Conservation (phyloP, 1,140 invertebrate species). For the Pachypeltis micranthus region DNA sequence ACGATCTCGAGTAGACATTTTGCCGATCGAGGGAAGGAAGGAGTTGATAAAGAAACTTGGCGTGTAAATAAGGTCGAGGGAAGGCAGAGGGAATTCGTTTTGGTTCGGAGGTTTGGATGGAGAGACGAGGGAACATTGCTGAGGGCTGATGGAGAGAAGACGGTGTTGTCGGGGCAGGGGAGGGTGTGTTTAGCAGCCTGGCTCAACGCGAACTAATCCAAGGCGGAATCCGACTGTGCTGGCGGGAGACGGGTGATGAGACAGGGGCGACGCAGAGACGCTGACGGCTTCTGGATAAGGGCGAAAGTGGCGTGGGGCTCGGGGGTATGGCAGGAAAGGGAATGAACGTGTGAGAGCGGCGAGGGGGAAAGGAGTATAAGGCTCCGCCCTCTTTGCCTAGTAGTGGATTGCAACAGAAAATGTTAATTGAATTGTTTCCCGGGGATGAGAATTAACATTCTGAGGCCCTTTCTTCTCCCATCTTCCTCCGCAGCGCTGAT, state of each 20-base stretch:
- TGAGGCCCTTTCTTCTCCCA: conserved; percentile 7
- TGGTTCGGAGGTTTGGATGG: too few relatives aligned
- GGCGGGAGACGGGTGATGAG: neutral
- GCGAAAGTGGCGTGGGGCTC: too few relatives aligned
- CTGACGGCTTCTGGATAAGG: too few relatives aligned
- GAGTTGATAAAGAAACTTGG: neutral
- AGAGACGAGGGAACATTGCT: too few relatives aligned
- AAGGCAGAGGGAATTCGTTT: neutral
- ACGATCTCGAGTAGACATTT: neutral
- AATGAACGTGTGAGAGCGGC: too few relatives aligned
- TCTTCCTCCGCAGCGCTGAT: conserved; percentile 5
- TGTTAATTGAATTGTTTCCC: conserved; percentile 22
- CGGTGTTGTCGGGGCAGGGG: too few relatives aligned
- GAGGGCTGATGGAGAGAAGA: too few relatives aligned
- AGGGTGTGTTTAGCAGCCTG: conserved; percentile 14
- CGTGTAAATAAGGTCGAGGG: neutral
- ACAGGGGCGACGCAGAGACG: neutral
- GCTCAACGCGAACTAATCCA: conserved; percentile 17
- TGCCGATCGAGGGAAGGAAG: neutral
- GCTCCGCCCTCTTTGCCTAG: neutral
- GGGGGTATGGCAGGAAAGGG: too few relatives aligned
- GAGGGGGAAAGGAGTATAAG: too few relatives aligned
- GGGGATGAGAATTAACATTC: conserved; percentile 20
- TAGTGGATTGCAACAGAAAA: conserved; percentile 11
- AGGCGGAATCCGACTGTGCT: conserved; percentile 13